phyloP scores from a whole-genome alignment of 2,797 vertebrate genomes.

The Phrynocephalus vlangalii region DNA sequence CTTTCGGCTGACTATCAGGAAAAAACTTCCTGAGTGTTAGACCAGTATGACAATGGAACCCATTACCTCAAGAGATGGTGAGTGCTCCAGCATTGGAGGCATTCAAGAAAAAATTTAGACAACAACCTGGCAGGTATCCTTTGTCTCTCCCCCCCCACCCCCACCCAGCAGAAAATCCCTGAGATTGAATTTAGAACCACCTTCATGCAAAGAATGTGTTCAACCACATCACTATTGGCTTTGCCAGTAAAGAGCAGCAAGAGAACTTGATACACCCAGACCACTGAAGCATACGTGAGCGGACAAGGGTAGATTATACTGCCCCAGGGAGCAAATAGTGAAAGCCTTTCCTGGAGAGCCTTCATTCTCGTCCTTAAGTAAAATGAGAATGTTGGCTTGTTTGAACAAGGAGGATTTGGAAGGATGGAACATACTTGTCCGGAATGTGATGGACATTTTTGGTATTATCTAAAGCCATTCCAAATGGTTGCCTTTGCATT shows the following conservation, averaged over 20 bases:
- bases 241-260: not conserved
- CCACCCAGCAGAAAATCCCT: not conserved
- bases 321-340: not conserved
- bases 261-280: not conserved
- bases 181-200: not conserved
- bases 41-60: no score
- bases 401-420: slow-evolving; percentile 49
- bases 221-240: not conserved
- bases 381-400: slow-evolving; percentile 54
- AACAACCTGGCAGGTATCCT: no score
- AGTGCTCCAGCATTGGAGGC: no score
- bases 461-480: slow-evolving; percentile 44
- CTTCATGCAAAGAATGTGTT: not conserved
- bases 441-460: slow-evolving; percentile 48
- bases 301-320: not conserved
- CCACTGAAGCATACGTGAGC: not conserved
- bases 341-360: slow-evolving; percentile 36
- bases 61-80: no score
- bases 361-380: slow-evolving; percentile 38
- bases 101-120: no score
- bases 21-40: no score
- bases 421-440: slow-evolving; percentile 25
- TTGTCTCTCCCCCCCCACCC: no score
- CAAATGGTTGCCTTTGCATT: slow-evolving; percentile 46
- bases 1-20: no score